Evolutionary conservation across 2,113 vertebrate genomes (phyloP).

Genomic region (Porphyrio hochstetteri): DNA sequence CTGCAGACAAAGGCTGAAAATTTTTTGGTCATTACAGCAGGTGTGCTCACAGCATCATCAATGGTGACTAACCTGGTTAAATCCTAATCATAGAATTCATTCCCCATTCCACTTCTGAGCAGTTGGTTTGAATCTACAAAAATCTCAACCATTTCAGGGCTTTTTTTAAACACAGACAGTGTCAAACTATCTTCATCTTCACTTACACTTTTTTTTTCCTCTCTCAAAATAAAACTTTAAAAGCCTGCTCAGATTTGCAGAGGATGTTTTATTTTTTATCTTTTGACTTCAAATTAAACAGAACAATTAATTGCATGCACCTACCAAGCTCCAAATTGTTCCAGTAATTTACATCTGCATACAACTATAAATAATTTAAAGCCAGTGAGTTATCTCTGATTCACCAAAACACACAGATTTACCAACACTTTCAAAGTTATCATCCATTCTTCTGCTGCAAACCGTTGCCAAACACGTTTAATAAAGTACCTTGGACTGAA

Average conservation of each 20-base stretch:
- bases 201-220: not conserved
- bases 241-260: not conserved
- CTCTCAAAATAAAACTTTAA: not conserved
- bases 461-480: not conserved
- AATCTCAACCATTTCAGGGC: not conserved
- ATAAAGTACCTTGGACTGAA: conserved; percentile 8
- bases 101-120: not conserved
- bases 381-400: conserved; percentile 29
- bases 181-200: not conserved
- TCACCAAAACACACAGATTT: conserved; percentile 28
- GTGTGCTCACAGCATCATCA: not conserved
- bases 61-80: not conserved
- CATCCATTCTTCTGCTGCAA: not conserved
- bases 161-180: not conserved
- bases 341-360: not conserved
- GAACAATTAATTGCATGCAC: not conserved
- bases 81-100: not conserved
- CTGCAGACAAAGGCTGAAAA: not conserved
- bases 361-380: conserved; percentile 53
- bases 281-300: not conserved
- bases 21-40: not conserved
- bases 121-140: not conserved
- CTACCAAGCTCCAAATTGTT: not conserved
- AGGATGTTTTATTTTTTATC: not conserved
- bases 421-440: conserved; percentile 21